Conservation (phyloP, 2,888 invertebrate genomes). For the Anthophora plumipes region DNA sequence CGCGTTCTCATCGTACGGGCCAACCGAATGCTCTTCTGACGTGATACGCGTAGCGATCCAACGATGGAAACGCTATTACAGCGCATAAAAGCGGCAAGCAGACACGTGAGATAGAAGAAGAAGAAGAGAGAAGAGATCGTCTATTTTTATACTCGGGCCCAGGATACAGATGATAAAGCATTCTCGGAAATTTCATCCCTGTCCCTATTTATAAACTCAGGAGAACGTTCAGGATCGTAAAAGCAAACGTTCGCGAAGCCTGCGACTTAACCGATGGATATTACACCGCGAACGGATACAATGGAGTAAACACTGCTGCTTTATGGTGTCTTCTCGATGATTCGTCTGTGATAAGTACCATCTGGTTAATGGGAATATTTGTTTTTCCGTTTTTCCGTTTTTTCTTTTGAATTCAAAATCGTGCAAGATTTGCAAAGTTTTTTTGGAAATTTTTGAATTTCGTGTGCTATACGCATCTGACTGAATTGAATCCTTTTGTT, state of each 20-base stretch:
- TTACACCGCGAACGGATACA: conserved; percentile 19
- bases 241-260: conserved; percentile 37
- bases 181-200: conserved; percentile 70
- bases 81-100: conserved; percentile 44
- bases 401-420: no score
- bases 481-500: no score
- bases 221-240: conserved; percentile 50
- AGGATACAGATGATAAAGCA: conserved; percentile 69
- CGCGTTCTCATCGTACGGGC: conserved; percentile 15
- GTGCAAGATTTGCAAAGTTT: no score
- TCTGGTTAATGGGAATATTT: background rate
- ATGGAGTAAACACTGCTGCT: conserved; percentile 4
- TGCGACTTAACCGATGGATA: conserved; percentile 20
- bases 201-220: conserved; percentile 65
- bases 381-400: background rate
- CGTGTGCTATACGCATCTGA: no score
- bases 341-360: background rate
- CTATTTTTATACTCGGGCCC: conserved; percentile 63
- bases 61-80: conserved; percentile 57
- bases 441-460: no score
- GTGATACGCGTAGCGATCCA: conserved; percentile 49
- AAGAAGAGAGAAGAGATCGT: conserved; percentile 26
- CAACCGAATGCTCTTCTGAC: conserved; percentile 34
- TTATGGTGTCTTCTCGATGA: conserved; percentile 19
- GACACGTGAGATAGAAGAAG: background rate